Evolutionary conservation across 1,140 invertebrate genomes (phyloP).

Genomic region (Heliconius hewitsoni): DNA sequence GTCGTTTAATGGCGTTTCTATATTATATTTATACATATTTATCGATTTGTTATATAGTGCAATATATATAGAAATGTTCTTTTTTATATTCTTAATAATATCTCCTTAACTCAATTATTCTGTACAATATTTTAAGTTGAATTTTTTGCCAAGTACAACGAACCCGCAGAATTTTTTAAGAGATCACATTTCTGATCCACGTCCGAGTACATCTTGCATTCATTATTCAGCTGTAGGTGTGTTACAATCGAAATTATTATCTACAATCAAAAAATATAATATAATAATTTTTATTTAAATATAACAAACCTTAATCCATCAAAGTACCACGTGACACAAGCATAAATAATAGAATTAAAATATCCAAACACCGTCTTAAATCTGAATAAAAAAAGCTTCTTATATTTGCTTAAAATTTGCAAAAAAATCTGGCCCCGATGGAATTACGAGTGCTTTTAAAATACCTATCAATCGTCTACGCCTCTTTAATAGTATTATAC

Average conservation of each 20-base stretch:
- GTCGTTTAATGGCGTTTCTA: too few species aligned
- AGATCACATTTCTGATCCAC: background rate
- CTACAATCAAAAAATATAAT: background rate
- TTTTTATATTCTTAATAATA: too few species aligned
- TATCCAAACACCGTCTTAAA: background rate
- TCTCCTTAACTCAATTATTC: background rate
- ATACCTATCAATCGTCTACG: constrained; percentile 67
- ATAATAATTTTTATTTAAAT: background rate
- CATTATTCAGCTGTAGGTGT: background rate
- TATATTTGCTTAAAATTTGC: constrained; percentile 27
- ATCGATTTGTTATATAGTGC: too few species aligned
- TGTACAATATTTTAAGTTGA: background rate
- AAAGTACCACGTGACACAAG: constrained; percentile 2
- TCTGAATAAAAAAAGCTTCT: background rate
- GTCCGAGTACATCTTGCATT: background rate
- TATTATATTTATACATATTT: too few species aligned
- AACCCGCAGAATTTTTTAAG: constrained; percentile 6
- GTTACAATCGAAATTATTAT: background rate
- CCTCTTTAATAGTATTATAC: constrained; percentile 53
- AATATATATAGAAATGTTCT: too few species aligned
- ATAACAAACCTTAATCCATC: constrained; percentile 1
- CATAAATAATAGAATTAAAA: constrained; percentile 16
- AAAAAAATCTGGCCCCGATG: constrained; percentile 22
- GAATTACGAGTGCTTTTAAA: constrained; percentile 31
- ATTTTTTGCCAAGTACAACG: background rate